Evolutionary conservation across 2,113 vertebrate genomes (phyloP).

Genomic region (Drymodes brunneopygia): DNA sequence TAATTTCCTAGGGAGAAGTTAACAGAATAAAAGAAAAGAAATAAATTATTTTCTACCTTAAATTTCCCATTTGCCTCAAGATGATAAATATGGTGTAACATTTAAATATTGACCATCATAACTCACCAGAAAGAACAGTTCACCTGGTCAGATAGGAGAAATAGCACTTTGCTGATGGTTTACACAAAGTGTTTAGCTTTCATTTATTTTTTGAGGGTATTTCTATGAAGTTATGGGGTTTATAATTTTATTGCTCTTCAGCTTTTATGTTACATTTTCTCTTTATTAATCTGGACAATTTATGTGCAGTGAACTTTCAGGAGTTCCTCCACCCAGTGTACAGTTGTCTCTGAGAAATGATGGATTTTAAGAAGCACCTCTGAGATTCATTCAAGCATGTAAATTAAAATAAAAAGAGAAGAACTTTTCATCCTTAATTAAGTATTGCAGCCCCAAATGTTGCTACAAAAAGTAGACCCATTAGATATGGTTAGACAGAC

Average conservation of each 20-base stretch:
- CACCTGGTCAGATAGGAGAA: not conserved
- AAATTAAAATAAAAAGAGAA: not conserved
- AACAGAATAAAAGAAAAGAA: not conserved
- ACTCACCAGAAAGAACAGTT: not conserved
- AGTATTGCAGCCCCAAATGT: not conserved
- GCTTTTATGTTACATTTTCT: not conserved
- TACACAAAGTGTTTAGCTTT: not conserved
- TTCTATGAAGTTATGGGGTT: not conserved
- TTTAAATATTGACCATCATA: not conserved
- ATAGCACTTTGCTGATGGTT: not conserved
- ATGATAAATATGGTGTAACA: not conserved
- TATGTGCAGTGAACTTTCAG: not conserved
- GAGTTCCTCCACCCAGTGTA: not conserved
- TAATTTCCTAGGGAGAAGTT: not conserved
- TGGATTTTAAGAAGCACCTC: not conserved
- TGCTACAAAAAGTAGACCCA: not conserved
- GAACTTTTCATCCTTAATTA: not conserved
- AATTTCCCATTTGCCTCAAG: not conserved
- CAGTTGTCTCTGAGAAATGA: not conserved
- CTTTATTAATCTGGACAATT: not conserved
- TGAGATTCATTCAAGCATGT: not conserved
- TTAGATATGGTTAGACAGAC: not conserved
- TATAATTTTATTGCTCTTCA: not conserved
- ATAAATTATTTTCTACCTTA: not conserved
- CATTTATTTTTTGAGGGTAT: not conserved